Evolutionary conservation across 2,797 vertebrate genomes (phyloP).

Genomic region (Psittacula derbiana): DNA sequence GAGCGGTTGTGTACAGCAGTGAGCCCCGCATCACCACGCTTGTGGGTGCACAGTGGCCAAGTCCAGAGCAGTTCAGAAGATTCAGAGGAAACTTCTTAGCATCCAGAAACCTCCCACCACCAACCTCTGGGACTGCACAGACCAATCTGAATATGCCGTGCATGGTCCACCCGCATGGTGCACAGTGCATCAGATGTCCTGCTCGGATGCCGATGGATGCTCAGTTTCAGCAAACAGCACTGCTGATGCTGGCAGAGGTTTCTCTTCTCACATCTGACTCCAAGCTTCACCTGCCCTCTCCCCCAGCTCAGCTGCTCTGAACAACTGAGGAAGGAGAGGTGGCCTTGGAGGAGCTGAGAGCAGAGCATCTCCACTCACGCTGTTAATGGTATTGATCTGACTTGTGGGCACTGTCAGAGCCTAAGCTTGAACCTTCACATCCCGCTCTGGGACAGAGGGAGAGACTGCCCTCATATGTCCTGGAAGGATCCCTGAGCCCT

Average conservation of each 20-base stretch:
- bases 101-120: background rate
- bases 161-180: too few relatives aligned
- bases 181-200: background rate
- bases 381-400: accelerated
- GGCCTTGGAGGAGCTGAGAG: background rate
- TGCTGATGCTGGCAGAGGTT: background rate
- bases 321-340: background rate
- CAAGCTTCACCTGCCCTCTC: background rate
- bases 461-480: background rate
- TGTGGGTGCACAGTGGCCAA: background rate
- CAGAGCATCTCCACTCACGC: background rate
- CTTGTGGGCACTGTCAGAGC: background rate
- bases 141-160: accelerated
- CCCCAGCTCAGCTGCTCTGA: background rate
- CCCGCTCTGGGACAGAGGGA: background rate
- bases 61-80: background rate
- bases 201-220: background rate
- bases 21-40: background rate
- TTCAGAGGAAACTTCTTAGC: background rate
- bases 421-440: background rate
- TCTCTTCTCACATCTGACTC: background rate
- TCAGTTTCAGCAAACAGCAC: background rate
- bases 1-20: background rate
- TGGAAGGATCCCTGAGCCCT: background rate
- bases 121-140: accelerated